phyloP scores from a whole-genome alignment of 2,888 invertebrate genomes.

The Caenorhabditis uteleia region DNA sequence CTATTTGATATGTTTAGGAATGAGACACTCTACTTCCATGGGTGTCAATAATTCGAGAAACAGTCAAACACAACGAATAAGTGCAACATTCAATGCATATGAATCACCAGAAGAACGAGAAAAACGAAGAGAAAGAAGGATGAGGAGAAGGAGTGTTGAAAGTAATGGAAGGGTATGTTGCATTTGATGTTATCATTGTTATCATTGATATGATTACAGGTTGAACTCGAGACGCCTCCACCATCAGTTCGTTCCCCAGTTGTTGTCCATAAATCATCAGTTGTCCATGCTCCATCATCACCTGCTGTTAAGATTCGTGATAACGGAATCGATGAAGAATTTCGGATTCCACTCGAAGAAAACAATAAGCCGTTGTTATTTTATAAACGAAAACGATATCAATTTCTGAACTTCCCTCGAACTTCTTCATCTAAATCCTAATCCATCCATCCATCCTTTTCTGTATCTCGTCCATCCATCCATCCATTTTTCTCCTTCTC shows the following conservation, averaged over 20 bases:
- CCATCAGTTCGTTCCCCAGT: slow-evolving; percentile 41
- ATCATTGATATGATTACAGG: slow-evolving; percentile 7
- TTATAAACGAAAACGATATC: slow-evolving; percentile 63
- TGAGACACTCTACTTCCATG: slow-evolving; percentile 42
- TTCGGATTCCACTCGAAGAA: slow-evolving; percentile 56
- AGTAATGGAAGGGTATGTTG: slow-evolving; percentile 40
- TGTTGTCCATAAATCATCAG: slow-evolving; percentile 41
- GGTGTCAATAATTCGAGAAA: slow-evolving; percentile 10
- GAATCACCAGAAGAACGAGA: slow-evolving; percentile 46
- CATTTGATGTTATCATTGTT: background rate
- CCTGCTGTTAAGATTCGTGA: slow-evolving; percentile 44
- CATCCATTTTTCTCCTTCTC: background rate
- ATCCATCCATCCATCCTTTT: background rate
- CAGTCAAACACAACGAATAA: slow-evolving; percentile 30
- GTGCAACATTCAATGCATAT: slow-evolving; percentile 37
- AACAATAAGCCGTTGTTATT: slow-evolving; percentile 58
- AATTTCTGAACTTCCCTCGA: slow-evolving; percentile 65
- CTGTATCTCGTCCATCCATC: too few relatives aligned
- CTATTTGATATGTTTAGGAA: too few relatives aligned
- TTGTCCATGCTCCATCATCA: slow-evolving; percentile 24
- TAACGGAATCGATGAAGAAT: slow-evolving; percentile 47
- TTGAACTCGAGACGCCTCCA: slow-evolving; percentile 38
- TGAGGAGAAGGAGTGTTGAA: slow-evolving; percentile 51
- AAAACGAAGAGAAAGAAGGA: slow-evolving; percentile 47
- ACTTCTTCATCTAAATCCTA: slow-evolving; percentile 38